Evolutionary conservation across 2,113 vertebrate genomes (phyloP).

Genomic region (Cyprinodon variegatus): DNA sequence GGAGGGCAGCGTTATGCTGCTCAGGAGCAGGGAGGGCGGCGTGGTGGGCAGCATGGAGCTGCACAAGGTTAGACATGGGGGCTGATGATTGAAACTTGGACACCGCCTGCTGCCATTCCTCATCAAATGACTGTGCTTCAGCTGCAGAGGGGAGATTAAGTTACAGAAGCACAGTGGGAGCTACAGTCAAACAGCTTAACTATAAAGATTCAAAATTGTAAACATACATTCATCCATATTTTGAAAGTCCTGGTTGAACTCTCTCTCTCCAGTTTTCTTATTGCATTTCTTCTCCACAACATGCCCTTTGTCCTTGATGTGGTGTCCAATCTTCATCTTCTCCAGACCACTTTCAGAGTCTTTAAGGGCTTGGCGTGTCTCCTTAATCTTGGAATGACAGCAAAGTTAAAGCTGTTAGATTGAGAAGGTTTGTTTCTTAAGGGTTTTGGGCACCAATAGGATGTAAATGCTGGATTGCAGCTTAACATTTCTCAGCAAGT

Average conservation of each 20-base stretch:
- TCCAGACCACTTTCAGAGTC: slow-evolving; percentile 92
- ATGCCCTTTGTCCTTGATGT: slow-evolving; percentile 89
- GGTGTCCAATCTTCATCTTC: slow-evolving; percentile 93
- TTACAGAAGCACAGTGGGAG: slow-evolving; percentile 1
- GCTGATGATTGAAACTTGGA: slow-evolving; percentile 78
- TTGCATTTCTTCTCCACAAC: slow-evolving; percentile 89
- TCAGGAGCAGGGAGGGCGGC: slow-evolving; percentile 66
- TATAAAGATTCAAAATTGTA: background rate
- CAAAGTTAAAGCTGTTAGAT: background rate
- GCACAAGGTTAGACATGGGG: slow-evolving; percentile 63
- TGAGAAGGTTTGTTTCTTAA: background rate
- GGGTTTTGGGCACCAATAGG: background rate
- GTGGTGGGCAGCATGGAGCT: slow-evolving; percentile 50
- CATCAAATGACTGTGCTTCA: slow-evolving; percentile 87
- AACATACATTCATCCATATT: slow-evolving; percentile 92
- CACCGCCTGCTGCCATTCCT: slow-evolving; percentile 89
- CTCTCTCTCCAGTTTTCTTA: slow-evolving; percentile 88
- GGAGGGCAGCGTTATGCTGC: background rate
- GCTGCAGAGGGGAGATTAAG: slow-evolving; percentile 70
- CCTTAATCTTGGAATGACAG: slow-evolving; percentile 83
- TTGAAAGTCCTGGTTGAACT: slow-evolving; percentile 93
- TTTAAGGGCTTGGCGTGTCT: slow-evolving; percentile 86
- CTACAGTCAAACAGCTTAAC: background rate
- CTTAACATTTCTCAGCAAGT: background rate
- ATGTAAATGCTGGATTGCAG: background rate